These are phyloP conservation scores for Ctenopoma kingsleyae DNA, from an alignment of 2,797 vertebrate species.

Conservation along the genomic window DNA sequence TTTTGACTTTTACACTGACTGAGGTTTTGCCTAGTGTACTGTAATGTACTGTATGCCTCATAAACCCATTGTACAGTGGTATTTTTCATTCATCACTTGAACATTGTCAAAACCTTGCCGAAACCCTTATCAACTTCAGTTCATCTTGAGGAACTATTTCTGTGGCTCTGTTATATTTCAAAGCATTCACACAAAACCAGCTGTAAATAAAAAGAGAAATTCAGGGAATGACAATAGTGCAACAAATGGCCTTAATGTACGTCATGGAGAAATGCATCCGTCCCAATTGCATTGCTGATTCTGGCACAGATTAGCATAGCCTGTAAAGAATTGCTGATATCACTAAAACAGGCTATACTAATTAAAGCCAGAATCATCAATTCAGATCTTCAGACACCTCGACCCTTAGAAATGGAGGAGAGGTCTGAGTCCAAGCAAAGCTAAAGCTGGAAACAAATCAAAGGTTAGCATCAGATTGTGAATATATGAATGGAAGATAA, in stretches of 20 bases:
- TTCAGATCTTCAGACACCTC: constrained; percentile 76
- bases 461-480: constrained; percentile 51
- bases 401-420: constrained; percentile 58
- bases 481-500: constrained; percentile 30
- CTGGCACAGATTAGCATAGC: constrained; percentile 92
- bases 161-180: constrained; percentile 31
- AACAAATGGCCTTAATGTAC: constrained; percentile 40
- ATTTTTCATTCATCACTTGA: constrained; percentile 17
- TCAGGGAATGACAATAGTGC: constrained; percentile 32
- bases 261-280: constrained; percentile 68
- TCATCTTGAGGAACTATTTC: constrained; percentile 10
- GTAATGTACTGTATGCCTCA: constrained; percentile 10
- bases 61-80: neutral
- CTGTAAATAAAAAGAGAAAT: constrained; percentile 32
- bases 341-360: constrained; percentile 87
- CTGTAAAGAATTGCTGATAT: constrained; percentile 90
- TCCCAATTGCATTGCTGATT: constrained; percentile 85
- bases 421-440: constrained; percentile 47
- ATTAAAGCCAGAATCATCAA: constrained; percentile 87
- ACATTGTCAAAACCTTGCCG: neutral
- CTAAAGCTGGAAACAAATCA: constrained; percentile 66
- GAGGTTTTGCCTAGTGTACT: constrained; percentile 5
- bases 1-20: constrained; percentile 67
- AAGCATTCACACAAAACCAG: constrained; percentile 32
- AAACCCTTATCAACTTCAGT: constrained; percentile 29